Conservation (phyloP, 1,140 invertebrate genomes). For the Trichoplusia ni region DNA sequence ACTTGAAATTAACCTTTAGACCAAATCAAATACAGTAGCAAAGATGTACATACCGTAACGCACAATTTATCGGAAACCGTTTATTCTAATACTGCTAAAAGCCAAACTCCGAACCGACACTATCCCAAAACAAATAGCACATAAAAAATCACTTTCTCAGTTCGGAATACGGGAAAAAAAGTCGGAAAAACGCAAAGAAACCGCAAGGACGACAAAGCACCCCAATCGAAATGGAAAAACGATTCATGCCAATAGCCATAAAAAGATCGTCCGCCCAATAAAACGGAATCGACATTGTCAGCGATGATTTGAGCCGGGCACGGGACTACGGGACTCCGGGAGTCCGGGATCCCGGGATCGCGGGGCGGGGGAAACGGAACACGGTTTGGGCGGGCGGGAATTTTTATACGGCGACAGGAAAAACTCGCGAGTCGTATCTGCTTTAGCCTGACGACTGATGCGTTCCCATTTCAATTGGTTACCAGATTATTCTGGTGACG, state of each 20-base stretch:
- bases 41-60: too few relatives aligned
- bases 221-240: constrained; percentile 67
- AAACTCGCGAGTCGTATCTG: constrained; percentile 45
- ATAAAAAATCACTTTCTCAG: constrained; percentile 44
- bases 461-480: constrained; percentile 38
- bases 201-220: constrained; percentile 43
- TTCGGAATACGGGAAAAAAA: background rate
- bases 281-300: constrained; percentile 72
- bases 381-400: constrained; percentile 74
- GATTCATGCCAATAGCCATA: constrained; percentile 71
- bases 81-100: background rate
- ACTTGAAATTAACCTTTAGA: too few relatives aligned
- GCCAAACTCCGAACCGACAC: background rate
- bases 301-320: constrained; percentile 62
- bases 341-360: constrained; percentile 24
- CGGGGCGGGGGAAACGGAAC: constrained; percentile 45
- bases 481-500: constrained; percentile 21
- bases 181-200: constrained; percentile 36
- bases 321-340: constrained; percentile 30
- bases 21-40: too few relatives aligned
- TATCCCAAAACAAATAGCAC: constrained; percentile 6
- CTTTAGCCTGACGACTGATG: constrained; percentile 65
- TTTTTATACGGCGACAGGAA: constrained; percentile 62
- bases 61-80: too few relatives aligned
- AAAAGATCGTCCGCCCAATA: constrained; percentile 75